Percentiles rank a stretch among this genome's conserved stretches.
phyloP scores from a whole-genome alignment of 2,888 invertebrate genomes.

The Sminthurides aquaticus region DNA sequence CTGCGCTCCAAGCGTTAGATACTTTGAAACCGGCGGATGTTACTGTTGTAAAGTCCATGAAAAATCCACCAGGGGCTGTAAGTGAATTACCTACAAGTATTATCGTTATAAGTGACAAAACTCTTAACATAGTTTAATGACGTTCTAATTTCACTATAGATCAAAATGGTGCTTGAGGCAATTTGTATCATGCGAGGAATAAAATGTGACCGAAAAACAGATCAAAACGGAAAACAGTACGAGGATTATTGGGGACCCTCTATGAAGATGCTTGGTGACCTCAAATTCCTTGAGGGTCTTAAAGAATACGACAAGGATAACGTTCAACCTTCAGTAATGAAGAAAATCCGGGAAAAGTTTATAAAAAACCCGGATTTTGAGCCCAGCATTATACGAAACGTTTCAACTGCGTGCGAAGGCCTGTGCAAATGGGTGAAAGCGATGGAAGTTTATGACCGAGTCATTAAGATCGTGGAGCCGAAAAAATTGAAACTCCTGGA shows the following conservation, averaged over 20 bases:
- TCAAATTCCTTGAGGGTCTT: conserved; percentile 86
- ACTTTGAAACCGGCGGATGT: conserved; percentile 91
- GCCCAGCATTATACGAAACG: conserved; percentile 46
- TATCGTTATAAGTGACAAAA: not conserved
- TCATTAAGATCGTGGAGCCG: conserved; percentile 85
- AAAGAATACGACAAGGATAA: conserved; percentile 93
- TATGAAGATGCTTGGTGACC: conserved; percentile 78
- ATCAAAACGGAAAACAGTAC: conserved; percentile 70
- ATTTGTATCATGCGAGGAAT: conserved; percentile 86
- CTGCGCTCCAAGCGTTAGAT: conserved; percentile 83
- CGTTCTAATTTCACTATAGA: too few relatives aligned
- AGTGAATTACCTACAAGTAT: not conserved
- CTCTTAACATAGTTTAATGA: too few relatives aligned
- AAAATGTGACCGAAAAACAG: conserved; percentile 83
- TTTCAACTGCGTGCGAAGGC: conserved; percentile 90
- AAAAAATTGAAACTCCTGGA: conserved; percentile 81
- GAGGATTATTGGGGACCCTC: conserved; percentile 94
- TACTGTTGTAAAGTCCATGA: conserved; percentile 95
- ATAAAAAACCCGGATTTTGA: conserved; percentile 49
- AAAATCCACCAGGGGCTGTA: conserved; percentile 79
- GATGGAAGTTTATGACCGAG: conserved; percentile 92
- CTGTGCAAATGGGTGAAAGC: conserved; percentile 93
- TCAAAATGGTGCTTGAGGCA: conserved; percentile 70
- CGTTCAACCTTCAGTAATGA: conserved; percentile 74
- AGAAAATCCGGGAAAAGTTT: conserved; percentile 78